Conservation (phyloP, 2,888 invertebrate genomes). For the Pyrgus malvae region DNA sequence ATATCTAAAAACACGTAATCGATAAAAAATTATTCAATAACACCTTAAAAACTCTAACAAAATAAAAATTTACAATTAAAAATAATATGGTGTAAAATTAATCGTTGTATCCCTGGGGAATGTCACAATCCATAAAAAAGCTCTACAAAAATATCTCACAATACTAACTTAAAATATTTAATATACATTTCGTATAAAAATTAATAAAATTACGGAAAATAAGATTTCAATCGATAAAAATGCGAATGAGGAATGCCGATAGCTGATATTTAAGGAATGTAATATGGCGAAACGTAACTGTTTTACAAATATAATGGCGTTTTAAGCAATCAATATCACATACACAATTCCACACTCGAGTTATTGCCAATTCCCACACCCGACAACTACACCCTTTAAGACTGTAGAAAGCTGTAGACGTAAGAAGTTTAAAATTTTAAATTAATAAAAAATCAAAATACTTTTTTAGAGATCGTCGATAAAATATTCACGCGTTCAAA, state of each 20-base stretch:
- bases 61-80: constrained; percentile 73
- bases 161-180: constrained; percentile 51
- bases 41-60: constrained; percentile 64
- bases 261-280: constrained; percentile 45
- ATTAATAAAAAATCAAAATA: constrained; percentile 1
- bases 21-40: constrained; percentile 41
- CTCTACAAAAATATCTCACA: constrained; percentile 67
- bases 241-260: constrained; percentile 57
- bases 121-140: constrained; percentile 52
- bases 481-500: background rate
- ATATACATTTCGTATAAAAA: constrained; percentile 54
- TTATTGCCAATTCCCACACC: constrained; percentile 34
- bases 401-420: background rate
- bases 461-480: constrained; percentile 1
- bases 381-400: constrained; percentile 13
- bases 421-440: background rate
- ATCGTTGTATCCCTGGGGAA: constrained; percentile 72
- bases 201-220: constrained; percentile 37
- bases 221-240: constrained; percentile 41
- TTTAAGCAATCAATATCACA: constrained; percentile 20
- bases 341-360: constrained; percentile 24
- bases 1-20: constrained; percentile 36
- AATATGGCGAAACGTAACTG: constrained; percentile 25
- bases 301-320: constrained; percentile 12
- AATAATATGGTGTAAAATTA: constrained; percentile 58